A percentile compares a stretch with the other conserved stretches of the same genome.
Evolutionary conservation across 1,140 invertebrate genomes (phyloP).

Genomic region (Drosophila eugracilis): DNA sequence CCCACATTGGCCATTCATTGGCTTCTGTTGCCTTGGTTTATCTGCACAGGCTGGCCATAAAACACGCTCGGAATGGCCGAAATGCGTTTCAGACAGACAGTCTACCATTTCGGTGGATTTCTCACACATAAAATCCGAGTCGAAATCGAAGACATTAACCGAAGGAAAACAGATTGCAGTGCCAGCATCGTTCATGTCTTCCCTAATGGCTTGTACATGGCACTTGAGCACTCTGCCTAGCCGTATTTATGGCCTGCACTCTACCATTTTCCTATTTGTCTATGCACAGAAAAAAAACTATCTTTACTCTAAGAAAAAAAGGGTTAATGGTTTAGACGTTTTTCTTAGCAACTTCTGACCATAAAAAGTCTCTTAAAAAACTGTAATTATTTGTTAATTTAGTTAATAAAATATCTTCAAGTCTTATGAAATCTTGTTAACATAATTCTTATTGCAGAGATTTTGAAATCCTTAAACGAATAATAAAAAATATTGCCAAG

Average conservation of each 20-base stretch:
- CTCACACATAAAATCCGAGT: conserved; percentile 70
- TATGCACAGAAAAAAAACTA: not conserved
- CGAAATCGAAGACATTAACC: conserved; percentile 75
- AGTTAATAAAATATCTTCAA: too few relatives aligned
- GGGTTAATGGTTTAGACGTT: too few relatives aligned
- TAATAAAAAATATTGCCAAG: not conserved
- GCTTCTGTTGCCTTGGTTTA: conserved; percentile 61
- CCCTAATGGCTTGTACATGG: conserved; percentile 68
- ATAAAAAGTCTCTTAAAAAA: not conserved
- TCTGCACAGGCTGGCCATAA: conserved; percentile 55
- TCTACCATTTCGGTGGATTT: conserved; percentile 54
- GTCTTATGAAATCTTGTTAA: too few relatives aligned
- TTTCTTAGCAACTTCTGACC: too few relatives aligned
- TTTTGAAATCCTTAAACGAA: not conserved
- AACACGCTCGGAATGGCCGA: conserved; percentile 57
- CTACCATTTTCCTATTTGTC: conserved; percentile 43
- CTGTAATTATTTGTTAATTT: not conserved
- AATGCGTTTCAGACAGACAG: conserved; percentile 61
- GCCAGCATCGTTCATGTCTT: conserved; percentile 66
- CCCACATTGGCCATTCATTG: conserved; percentile 67
- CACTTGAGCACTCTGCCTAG: conserved; percentile 47
- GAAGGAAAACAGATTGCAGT: conserved; percentile 57
- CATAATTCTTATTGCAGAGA: too few relatives aligned
- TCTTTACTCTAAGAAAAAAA: too few relatives aligned
- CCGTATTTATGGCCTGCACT: conserved; percentile 71